Percentiles rank a stretch among this genome's conserved stretches.
Evolutionary conservation across 2,888 invertebrate species (phyloP).

Genomic region (Limnephilus auricula): DNA sequence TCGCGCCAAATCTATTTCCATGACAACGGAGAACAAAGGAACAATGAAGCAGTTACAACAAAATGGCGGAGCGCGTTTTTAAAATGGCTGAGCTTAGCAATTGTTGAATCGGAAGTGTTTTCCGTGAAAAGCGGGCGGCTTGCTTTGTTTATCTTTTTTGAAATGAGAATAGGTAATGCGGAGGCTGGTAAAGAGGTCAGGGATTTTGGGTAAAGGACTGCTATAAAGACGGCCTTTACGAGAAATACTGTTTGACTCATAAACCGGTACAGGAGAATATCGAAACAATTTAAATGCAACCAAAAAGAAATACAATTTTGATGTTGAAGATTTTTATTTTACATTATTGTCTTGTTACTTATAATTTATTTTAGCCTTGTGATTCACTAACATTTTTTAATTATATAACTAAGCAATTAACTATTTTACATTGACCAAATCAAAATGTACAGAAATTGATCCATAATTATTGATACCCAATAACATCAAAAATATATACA

Average conservation of each 20-base stretch:
- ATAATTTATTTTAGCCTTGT: no score
- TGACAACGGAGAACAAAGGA: background rate
- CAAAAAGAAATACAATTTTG: no score
- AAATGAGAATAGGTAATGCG: background rate
- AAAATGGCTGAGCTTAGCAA: background rate
- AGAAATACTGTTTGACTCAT: background rate
- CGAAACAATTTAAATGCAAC: no score
- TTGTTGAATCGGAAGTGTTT: background rate
- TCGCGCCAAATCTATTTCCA: constrained; percentile 13
- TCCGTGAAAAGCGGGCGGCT: background rate
- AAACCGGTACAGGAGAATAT: background rate
- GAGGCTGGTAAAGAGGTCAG: background rate
- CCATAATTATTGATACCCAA: no score
- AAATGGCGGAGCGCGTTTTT: constrained; percentile 7
- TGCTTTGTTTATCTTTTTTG: background rate
- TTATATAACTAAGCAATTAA: no score
- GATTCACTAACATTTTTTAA: no score
- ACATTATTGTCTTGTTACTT: no score
- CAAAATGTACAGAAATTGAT: no score
- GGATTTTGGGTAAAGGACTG: background rate
- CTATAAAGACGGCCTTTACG: background rate
- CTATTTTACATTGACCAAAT: no score
- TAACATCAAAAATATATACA: no score
- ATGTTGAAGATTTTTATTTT: no score
- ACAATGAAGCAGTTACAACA: constrained; percentile 9